Conservation (phyloP, 1,140 invertebrate genomes). For the Papilio machaon region DNA sequence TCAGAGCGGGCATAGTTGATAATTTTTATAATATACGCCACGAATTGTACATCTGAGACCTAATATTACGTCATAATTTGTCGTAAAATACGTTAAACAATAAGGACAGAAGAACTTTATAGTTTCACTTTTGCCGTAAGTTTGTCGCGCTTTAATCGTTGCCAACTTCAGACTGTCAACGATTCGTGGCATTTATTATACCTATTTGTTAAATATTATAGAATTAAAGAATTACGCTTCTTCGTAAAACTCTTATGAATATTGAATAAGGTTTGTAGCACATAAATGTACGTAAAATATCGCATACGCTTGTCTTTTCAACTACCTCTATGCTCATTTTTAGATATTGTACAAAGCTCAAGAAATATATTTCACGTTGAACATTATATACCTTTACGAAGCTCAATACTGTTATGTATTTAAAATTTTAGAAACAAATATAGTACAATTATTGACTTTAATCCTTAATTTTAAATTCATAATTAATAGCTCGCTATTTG, state of each 20-base stretch:
- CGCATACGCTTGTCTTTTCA: constrained; percentile 44
- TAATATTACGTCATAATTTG: no score
- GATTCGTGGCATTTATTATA: background rate
- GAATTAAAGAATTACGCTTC: constrained; percentile 50
- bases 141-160: constrained; percentile 5
- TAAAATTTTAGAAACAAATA: constrained; percentile 21
- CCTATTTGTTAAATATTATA: constrained; percentile 45
- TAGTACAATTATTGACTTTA: constrained; percentile 13
- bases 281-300: constrained; percentile 51
- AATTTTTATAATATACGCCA: background rate
- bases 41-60: background rate
- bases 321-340: constrained; percentile 57
- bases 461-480: constrained; percentile 10
- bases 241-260: constrained; percentile 61
- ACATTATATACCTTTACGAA: constrained; percentile 42
- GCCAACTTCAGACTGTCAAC: constrained; percentile 29
- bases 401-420: constrained; percentile 38
- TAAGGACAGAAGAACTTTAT: background rate
- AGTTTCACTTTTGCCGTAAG: background rate
- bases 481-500: background rate
- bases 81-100: background rate
- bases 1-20: background rate
- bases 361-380: constrained; percentile 41
- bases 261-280: constrained; percentile 49
- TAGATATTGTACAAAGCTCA: constrained; percentile 47